Evolutionary conservation across 1,140 invertebrate species (phyloP).

Genomic region (Callitettix versicolor): DNA sequence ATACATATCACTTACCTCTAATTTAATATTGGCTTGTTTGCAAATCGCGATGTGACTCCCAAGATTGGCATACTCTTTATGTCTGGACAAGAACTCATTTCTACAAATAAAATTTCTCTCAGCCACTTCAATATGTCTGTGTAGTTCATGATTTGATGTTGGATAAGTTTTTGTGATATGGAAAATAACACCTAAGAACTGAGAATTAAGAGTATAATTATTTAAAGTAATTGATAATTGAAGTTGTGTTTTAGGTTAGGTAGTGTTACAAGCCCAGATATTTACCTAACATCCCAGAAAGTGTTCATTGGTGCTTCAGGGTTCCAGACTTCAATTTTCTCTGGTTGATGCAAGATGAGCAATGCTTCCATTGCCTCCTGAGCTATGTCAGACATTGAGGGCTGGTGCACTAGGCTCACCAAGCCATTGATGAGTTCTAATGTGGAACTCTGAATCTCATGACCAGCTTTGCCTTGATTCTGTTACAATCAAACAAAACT

Average conservation of each 20-base stretch:
- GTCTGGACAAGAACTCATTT: constrained; percentile 82
- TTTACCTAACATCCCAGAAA: constrained; percentile 88
- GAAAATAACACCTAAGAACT: constrained; percentile 94
- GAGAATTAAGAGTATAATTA: constrained; percentile 16
- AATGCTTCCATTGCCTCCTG: constrained; percentile 96
- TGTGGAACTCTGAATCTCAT: constrained; percentile 91
- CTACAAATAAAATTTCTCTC: constrained; percentile 86
- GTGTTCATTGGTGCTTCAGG: constrained; percentile 93
- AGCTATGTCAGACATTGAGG: constrained; percentile 86
- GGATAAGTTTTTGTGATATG: constrained; percentile 94
- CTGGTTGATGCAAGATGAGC: constrained; percentile 82
- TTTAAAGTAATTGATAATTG: no score
- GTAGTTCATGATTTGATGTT: constrained; percentile 93
- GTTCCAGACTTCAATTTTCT: constrained; percentile 96
- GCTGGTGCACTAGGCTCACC: constrained; percentile 89
- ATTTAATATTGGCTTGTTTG: constrained; percentile 91
- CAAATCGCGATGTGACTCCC: constrained; percentile 88
- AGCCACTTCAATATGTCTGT: constrained; percentile 95
- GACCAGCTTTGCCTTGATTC: constrained; percentile 89
- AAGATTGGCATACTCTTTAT: constrained; percentile 92
- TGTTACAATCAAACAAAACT: no score
- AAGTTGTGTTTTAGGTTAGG: not conserved
- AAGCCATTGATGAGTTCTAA: constrained; percentile 92
- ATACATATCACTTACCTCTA: no score
- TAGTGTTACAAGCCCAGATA: not conserved